Conservation (phyloP, 2,113 vertebrate genomes). For the Leucoraja erinaceus region DNA sequence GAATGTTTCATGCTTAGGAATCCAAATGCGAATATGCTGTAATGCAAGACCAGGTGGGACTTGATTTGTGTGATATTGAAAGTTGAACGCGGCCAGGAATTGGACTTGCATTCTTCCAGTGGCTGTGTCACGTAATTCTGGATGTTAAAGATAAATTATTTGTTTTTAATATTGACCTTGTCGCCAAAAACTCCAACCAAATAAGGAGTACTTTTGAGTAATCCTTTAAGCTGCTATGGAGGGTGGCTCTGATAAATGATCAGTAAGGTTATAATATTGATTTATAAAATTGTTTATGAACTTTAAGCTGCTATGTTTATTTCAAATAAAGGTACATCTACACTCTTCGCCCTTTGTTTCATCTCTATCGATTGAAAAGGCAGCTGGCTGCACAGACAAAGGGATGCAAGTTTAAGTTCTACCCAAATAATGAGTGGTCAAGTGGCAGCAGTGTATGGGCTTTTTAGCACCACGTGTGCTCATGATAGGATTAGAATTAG, state of each 20-base stretch:
- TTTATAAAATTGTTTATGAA: constrained; percentile 51
- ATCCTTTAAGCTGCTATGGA: constrained; percentile 86
- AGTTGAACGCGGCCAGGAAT: neutral
- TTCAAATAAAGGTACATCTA: constrained; percentile 27
- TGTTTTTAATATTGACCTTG: constrained; percentile 47
- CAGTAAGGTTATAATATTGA: constrained; percentile 44
- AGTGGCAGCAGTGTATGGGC: too few relatives aligned
- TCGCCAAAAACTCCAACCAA: constrained; percentile 62
- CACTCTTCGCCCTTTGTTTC: neutral
- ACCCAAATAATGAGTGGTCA: too few relatives aligned
- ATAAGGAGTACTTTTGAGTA: constrained; percentile 63
- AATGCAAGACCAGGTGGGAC: constrained; percentile 39
- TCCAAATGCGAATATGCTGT: neutral
- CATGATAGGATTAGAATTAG: too few relatives aligned
- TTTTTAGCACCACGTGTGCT: too few relatives aligned
- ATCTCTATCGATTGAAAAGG: too few relatives aligned
- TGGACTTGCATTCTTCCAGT: neutral
- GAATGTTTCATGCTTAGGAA: neutral
- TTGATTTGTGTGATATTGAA: neutral
- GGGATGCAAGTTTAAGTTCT: too few relatives aligned
- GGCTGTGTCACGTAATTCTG: neutral
- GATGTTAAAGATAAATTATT: neutral
- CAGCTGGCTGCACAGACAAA: too few relatives aligned
- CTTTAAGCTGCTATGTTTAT: constrained; percentile 32
- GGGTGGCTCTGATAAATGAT: constrained; percentile 57